Base-by-base conservation (phyloP, 2,888 invertebrate species). In the Acronicta aceris region DNA sequence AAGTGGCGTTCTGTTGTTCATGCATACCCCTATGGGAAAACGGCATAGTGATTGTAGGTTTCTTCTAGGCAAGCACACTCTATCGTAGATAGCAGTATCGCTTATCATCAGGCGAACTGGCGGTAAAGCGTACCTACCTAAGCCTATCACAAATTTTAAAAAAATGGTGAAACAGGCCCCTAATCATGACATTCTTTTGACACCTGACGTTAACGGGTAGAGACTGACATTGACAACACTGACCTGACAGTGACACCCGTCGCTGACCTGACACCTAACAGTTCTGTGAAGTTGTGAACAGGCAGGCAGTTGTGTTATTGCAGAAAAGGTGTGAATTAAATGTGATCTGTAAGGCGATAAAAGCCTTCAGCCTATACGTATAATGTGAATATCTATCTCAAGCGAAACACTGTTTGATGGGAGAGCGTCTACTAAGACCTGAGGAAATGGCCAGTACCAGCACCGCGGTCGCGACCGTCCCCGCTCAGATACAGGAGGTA, bases 391-490 rank as follows among this genome's bases (percentile, higher is more conserved):
- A 76, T 63, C 67, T 74, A 76, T 63, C 59, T 40, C 49, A 30
- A 58, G 58, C 63, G 55, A 60, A 74, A 65, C 58, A 59, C 66
- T 66, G 49, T 83, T 91, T 89, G 62, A 94, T 94, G 94, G 94
- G 91, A 81, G 94, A 94, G 66, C 79, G 79, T 50, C 59, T 67
- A 67, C 54, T 79, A 45, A 81, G 71, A 78, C 53, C 82, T 45
- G 89, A 91, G 85, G 90, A 93, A 12, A 94, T 94, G 94, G 94
- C 94, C 55, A 90, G 90, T 41, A 93, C 94, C 36, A 94, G 94
- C 75, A 89, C 94, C 2, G 92, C 93, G 27, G 89, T 93, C 41
- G 82, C 93, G 45, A 92, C 92, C 30, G 89, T 93, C 57, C 78
- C 92, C 45, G 83, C 92, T 47, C 91, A 88, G 77, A 67, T 86